These are phyloP conservation scores for Pilophorus perplexus DNA, from an alignment of 2,888 invertebrate species.

Conservation along the genomic window DNA sequence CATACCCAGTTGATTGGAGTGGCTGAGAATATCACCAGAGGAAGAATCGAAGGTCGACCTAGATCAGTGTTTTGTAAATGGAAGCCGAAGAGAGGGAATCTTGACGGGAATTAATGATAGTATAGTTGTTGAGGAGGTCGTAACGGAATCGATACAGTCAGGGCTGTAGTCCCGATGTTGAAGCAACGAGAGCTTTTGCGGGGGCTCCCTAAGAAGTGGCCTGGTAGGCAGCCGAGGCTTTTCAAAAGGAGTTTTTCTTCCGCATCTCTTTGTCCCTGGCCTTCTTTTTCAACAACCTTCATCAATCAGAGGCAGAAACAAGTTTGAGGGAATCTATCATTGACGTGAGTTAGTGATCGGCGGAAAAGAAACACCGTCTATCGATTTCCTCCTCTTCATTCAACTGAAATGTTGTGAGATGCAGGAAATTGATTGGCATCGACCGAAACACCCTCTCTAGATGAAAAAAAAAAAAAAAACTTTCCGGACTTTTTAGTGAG, in stretches of 20 bases:
- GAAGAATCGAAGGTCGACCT: slow-evolving; percentile 20
- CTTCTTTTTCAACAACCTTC: background rate
- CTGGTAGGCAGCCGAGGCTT: background rate
- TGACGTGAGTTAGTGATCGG: slow-evolving; percentile 3
- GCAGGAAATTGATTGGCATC: too few relatives aligned
- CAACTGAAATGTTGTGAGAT: too few relatives aligned
- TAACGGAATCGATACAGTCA: slow-evolving; percentile 10
- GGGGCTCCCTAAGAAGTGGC: background rate
- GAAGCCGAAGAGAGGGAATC: slow-evolving; percentile 19
- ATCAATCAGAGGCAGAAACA: slow-evolving; percentile 6
- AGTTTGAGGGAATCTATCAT: slow-evolving; percentile 19
- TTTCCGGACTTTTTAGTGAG: too few relatives aligned
- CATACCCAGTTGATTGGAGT: too few relatives aligned
- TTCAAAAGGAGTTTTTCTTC: too few relatives aligned
- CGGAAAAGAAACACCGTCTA: slow-evolving; percentile 1
- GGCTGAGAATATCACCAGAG: too few relatives aligned
- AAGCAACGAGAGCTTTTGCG: too few relatives aligned
- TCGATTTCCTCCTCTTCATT: too few relatives aligned
- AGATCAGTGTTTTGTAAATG: slow-evolving; percentile 13
- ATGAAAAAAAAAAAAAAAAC: too few relatives aligned
- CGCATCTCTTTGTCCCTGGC: background rate
- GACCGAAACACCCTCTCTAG: too few relatives aligned
- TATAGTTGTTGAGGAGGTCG: slow-evolving; percentile 25
- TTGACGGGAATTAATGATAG: slow-evolving; percentile 30
- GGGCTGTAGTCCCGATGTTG: background rate